These are phyloP conservation scores for Piezodorus guildinii DNA, from an alignment of 1,140 invertebrate genomes.

Conservation along the genomic window DNA sequence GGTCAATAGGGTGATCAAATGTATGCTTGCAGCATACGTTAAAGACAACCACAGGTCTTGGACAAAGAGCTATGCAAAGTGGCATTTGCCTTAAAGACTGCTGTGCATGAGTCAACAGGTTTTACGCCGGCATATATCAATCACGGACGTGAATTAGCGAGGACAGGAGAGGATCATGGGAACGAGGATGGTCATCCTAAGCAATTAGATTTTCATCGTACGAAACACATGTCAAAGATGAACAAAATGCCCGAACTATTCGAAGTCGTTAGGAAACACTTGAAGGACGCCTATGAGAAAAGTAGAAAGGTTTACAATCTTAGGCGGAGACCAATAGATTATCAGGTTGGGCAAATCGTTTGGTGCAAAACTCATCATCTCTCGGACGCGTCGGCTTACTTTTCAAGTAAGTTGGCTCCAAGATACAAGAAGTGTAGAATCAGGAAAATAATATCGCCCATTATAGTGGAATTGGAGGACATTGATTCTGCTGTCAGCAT, in stretches of 20 bases:
- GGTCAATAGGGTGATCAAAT: slow-evolving; percentile 35
- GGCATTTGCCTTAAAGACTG: slow-evolving; percentile 36
- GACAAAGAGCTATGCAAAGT: slow-evolving; percentile 32
- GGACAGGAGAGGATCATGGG: slow-evolving; percentile 2
- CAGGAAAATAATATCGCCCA: neutral
- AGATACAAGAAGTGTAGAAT: neutral
- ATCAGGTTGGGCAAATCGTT: too few relatives aligned
- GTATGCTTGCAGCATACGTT: slow-evolving; percentile 32
- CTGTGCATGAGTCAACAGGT: slow-evolving; percentile 31
- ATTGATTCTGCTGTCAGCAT: neutral
- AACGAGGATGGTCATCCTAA: neutral
- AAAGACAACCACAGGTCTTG: slow-evolving; percentile 32
- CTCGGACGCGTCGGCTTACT: neutral
- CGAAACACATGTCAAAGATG: neutral
- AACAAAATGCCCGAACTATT: neutral
- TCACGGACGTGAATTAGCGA: slow-evolving; percentile 33
- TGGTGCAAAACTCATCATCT: neutral
- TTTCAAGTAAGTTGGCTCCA: neutral
- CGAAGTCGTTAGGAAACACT: neutral
- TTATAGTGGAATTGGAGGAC: neutral
- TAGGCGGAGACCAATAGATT: too few relatives aligned
- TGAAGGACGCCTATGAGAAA: neutral
- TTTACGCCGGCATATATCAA: slow-evolving; percentile 34
- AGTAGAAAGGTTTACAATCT: too few relatives aligned
- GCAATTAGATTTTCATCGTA: neutral